phyloP scores from a whole-genome alignment of 2,888 invertebrate genomes.

The Ptilodon capucinus region DNA sequence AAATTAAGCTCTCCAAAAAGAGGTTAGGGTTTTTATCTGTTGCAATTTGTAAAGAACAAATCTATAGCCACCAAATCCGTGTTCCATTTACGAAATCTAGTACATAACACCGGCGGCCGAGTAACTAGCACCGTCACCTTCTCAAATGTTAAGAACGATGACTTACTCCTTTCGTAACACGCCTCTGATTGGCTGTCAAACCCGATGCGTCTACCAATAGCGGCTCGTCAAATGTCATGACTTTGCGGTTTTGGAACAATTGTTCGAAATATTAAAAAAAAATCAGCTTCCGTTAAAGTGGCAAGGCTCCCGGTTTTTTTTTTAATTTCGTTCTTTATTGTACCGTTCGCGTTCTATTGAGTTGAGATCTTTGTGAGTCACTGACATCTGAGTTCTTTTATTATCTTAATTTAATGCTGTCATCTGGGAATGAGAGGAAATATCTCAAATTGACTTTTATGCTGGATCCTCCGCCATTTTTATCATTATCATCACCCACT shows the following conservation, averaged over 20 bases:
- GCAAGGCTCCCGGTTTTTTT: slow-evolving; percentile 53
- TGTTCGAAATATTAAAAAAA: slow-evolving; percentile 54
- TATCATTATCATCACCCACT: no score
- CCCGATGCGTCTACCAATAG: slow-evolving; percentile 71
- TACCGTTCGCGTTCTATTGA: no score
- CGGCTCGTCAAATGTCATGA: slow-evolving; percentile 78
- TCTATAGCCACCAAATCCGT: slow-evolving; percentile 16
- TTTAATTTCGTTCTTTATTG: slow-evolving; percentile 46
- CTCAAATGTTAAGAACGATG: slow-evolving; percentile 76
- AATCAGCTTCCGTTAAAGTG: slow-evolving; percentile 77
- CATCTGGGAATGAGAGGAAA: slow-evolving; percentile 1
- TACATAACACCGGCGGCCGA: slow-evolving; percentile 35
- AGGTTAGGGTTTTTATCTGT: background rate
- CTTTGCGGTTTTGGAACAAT: slow-evolving; percentile 71
- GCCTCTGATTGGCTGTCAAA: slow-evolving; percentile 79
- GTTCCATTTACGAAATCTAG: slow-evolving; percentile 36
- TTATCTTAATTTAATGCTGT: slow-evolving; percentile 2
- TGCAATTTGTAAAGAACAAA: background rate
- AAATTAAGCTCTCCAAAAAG: background rate
- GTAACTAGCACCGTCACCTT: slow-evolving; percentile 61
- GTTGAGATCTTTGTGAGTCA: slow-evolving; percentile 50
- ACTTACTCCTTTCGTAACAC: slow-evolving; percentile 73
- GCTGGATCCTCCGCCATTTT: no score
- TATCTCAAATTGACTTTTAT: background rate
- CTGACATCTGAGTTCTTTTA: slow-evolving; percentile 40